A percentile compares a stretch with the other conserved stretches of the same genome.
Conservation (phyloP, 1,140 invertebrate genomes). For the Eupeodes corollae region DNA sequence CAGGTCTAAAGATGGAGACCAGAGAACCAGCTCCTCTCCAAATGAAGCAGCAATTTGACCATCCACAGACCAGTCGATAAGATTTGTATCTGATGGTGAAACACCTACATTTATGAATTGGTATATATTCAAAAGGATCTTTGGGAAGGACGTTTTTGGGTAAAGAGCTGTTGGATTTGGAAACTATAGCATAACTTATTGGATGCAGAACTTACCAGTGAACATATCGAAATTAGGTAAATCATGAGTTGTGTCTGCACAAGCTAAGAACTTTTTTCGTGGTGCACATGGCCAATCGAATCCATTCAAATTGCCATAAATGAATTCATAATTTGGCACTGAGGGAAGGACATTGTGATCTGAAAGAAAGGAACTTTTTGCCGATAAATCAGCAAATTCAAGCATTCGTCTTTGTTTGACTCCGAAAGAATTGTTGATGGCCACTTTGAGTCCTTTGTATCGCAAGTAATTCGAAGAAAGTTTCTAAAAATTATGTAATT, state of each 20-base stretch:
- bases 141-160: not conserved
- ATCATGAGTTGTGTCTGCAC: constrained; percentile 25
- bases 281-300: constrained; percentile 26
- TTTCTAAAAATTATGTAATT: not conserved
- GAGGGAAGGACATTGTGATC: not conserved
- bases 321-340: not conserved
- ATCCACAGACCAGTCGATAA: constrained; percentile 28
- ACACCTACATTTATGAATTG: not conserved
- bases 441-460: constrained; percentile 14
- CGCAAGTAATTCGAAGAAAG: constrained; percentile 20
- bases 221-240: constrained; percentile 15
- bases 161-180: no score
- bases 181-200: not conserved
- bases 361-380: not conserved
- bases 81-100: constrained; percentile 19
- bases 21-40: constrained; percentile 24
- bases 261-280: constrained; percentile 17
- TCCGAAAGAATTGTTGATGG: constrained; percentile 15
- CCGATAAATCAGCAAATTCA: constrained; percentile 15
- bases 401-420: constrained; percentile 16
- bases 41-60: constrained; percentile 26
- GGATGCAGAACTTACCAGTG: constrained; percentile 4
- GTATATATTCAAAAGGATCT: constrained; percentile 6
- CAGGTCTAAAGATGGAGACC: constrained; percentile 18
- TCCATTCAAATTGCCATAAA: constrained; percentile 1